A percentile compares a stretch with the other conserved stretches of the same genome.
Conservation (phyloP, 64 coral and sea anemone species). For the Montipora foliosa region DNA sequence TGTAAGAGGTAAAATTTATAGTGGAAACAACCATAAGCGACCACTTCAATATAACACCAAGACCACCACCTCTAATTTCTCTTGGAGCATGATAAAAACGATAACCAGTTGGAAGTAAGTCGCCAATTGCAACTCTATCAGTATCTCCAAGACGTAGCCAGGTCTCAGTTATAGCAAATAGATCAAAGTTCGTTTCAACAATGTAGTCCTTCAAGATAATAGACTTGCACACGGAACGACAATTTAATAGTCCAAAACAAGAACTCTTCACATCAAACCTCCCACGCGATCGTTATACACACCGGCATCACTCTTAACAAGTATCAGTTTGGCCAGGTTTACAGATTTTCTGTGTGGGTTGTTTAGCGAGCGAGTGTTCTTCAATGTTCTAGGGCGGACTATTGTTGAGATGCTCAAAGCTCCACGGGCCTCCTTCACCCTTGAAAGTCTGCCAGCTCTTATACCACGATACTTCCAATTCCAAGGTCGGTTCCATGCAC, state of each 20-base stretch:
- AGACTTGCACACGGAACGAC: conserved; percentile 38
- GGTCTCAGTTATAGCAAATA: conserved; percentile 74
- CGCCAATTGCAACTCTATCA: conserved; percentile 22
- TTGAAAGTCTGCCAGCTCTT: too few species aligned
- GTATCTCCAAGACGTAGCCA: conserved; percentile 32
- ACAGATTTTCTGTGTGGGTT: too few species aligned
- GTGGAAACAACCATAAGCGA: conserved; percentile 4
- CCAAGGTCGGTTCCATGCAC: too few species aligned
- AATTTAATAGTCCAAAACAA: conserved; percentile 52
- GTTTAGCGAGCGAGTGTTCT: too few species aligned
- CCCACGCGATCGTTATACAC: too few species aligned
- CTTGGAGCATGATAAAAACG: conserved; percentile 34
- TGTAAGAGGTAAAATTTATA: conserved; percentile 2
- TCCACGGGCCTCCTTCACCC: not conserved
- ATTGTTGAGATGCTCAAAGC: too few species aligned
- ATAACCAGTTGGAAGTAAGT: conserved; percentile 39
- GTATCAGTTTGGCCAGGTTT: too few species aligned
- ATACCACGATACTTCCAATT: too few species aligned
- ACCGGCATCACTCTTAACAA: too few species aligned
- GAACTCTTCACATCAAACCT: not conserved
- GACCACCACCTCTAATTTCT: conserved; percentile 63
- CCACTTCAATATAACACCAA: conserved; percentile 37
- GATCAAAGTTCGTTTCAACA: conserved; percentile 56
- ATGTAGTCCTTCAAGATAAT: conserved; percentile 50
- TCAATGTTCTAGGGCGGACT: too few species aligned